A percentile compares a stretch with the other conserved stretches of the same genome.
These are phyloP conservation scores for Macrobrachium nipponense DNA, from an alignment of 1,140 invertebrate species.

Conservation along the genomic window DNA sequence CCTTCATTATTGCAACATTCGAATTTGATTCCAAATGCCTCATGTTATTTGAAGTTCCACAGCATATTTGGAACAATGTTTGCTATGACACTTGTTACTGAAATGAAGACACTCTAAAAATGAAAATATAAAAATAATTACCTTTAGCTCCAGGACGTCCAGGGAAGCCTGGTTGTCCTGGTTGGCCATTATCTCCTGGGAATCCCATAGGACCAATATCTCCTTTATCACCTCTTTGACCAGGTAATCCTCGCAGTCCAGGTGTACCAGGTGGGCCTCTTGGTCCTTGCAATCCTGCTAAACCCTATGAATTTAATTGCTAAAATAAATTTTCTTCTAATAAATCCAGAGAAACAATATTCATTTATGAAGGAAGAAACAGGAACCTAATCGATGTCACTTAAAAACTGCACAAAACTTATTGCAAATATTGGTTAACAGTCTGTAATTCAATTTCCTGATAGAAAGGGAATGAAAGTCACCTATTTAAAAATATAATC, in stretches of 20 bases:
- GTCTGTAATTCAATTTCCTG: too few species aligned
- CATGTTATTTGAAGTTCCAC: neutral
- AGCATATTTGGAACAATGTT: too few species aligned
- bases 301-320: neutral
- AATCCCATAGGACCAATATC: constrained; percentile 53
- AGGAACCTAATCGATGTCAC: too few species aligned
- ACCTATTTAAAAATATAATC: too few species aligned
- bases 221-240: constrained; percentile 59
- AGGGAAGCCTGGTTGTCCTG: constrained; percentile 47
- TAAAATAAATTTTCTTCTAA: neutral
- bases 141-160: constrained; percentile 61
- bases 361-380: too few species aligned
- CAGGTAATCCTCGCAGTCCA: constrained; percentile 29
- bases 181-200: constrained; percentile 50
- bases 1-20: neutral
- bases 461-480: too few species aligned
- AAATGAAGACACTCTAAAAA: neutral
- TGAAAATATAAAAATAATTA: constrained; percentile 18
- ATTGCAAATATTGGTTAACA: too few species aligned
- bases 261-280: constrained; percentile 32
- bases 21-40: too few species aligned
- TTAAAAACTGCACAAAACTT: too few species aligned
- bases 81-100: too few species aligned
- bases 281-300: neutral
- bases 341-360: too few species aligned